Evolutionary conservation across 2,113 vertebrate species (phyloP).

Genomic region (Camelus bactrianus): DNA sequence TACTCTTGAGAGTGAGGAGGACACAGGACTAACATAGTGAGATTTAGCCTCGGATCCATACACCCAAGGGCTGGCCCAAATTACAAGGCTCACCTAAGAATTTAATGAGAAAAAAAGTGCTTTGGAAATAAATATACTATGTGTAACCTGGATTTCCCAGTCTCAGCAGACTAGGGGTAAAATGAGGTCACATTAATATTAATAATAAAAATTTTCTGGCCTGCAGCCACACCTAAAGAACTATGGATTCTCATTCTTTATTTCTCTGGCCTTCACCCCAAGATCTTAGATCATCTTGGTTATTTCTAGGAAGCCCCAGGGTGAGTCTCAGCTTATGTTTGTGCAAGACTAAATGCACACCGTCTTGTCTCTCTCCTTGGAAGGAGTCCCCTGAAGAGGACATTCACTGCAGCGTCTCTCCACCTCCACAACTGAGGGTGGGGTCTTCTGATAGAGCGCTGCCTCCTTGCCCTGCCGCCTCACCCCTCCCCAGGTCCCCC

Average conservation of each 20-base stretch:
- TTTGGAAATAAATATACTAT: constrained; percentile 57
- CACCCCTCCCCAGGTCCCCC: neutral
- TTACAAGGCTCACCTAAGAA: constrained; percentile 38
- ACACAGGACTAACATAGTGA: neutral
- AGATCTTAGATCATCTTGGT: constrained; percentile 46
- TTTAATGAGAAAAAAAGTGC: constrained; percentile 20
- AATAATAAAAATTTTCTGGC: constrained; percentile 49
- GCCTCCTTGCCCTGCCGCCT: neutral
- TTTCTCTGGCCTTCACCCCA: neutral
- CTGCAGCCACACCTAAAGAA: constrained; percentile 32
- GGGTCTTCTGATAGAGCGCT: neutral
- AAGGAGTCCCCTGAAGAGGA: neutral
- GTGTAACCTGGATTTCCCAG: constrained; percentile 43
- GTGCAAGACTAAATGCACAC: constrained; percentile 34
- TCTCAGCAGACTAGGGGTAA: constrained; percentile 68
- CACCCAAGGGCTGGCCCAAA: neutral
- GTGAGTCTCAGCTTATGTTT: neutral
- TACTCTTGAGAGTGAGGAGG: neutral
- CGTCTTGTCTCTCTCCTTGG: neutral
- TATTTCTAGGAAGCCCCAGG: constrained; percentile 21
- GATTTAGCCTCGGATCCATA: neutral
- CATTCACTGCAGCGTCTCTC: neutral
- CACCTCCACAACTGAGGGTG: neutral
- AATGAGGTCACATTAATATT: constrained; percentile 75
- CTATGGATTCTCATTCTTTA: constrained; percentile 33